Conservation (phyloP, 2,888 invertebrate genomes). For the Lithosia quadra region DNA sequence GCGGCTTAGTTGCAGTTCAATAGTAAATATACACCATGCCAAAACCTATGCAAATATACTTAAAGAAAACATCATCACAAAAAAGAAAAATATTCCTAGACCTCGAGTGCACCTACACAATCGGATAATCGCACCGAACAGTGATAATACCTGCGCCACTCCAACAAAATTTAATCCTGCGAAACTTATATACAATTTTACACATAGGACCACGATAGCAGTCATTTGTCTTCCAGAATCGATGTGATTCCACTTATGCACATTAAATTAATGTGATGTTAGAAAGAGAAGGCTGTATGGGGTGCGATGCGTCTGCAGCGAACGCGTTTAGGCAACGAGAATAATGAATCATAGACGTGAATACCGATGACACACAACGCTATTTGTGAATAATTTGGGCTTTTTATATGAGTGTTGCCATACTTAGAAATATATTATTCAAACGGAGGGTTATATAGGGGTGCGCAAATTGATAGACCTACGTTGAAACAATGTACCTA, state of each 20-base stretch:
- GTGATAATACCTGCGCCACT: not conserved
- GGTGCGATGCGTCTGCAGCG: not conserved
- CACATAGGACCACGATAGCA: not conserved
- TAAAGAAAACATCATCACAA: no score
- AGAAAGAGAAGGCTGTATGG: not conserved
- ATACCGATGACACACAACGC: slow-evolving; percentile 52
- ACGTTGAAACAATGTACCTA: not conserved
- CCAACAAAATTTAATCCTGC: not conserved
- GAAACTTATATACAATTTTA: not conserved
- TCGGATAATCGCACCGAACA: not conserved
- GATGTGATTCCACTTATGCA: not conserved
- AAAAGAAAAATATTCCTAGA: no score
- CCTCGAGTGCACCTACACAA: not conserved
- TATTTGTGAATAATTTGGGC: slow-evolving; percentile 5
- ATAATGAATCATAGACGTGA: slow-evolving; percentile 58
- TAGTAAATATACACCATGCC: no score
- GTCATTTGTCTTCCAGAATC: slow-evolving; percentile 3
- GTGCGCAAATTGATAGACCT: not conserved
- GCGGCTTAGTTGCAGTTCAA: no score
- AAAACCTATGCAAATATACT: no score
- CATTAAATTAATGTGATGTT: slow-evolving; percentile 9
- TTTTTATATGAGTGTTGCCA: slow-evolving; percentile 19
- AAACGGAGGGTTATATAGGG: not conserved
- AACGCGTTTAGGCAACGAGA: slow-evolving; percentile 28
- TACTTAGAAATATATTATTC: not conserved